These are phyloP conservation scores for Epizoanthus scotinus DNA, from an alignment of 92 coral and sea anemone genomes.

Conservation along the genomic window DNA sequence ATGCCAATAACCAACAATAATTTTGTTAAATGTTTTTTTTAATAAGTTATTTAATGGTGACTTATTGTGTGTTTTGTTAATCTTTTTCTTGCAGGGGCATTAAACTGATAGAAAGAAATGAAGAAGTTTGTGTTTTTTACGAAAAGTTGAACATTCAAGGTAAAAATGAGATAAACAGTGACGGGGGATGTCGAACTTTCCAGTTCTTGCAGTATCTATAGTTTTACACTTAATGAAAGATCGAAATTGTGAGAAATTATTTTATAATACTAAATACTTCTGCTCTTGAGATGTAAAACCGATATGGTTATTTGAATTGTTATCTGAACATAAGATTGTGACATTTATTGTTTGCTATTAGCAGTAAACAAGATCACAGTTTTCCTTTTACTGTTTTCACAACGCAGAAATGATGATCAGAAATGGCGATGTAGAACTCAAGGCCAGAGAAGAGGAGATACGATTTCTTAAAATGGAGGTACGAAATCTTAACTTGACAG, in stretches of 20 bases:
- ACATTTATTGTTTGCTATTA: too few relatives aligned
- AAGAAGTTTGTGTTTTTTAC: constrained; percentile 98
- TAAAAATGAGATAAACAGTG: constrained; percentile 22
- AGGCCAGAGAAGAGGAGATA: constrained; percentile 93
- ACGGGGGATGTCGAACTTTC: too few relatives aligned
- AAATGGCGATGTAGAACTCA: constrained; percentile 94
- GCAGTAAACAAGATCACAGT: background rate
- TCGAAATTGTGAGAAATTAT: background rate
- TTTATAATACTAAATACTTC: background rate
- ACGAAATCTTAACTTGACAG: background rate
- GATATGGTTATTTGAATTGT: background rate
- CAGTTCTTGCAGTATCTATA: too few relatives aligned
- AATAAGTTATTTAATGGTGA: background rate
- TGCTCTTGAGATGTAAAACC: too few relatives aligned
- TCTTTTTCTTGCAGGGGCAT: constrained; percentile 75
- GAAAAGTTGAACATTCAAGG: constrained; percentile 98
- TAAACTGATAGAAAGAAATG: constrained; percentile 92
- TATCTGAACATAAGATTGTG: too few relatives aligned
- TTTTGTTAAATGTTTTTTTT: too few relatives aligned
- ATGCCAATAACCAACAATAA: too few relatives aligned
- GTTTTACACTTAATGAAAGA: background rate
- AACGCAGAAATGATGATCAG: constrained; percentile 89
- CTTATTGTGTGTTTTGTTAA: background rate
- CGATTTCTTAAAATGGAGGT: constrained; percentile 98
- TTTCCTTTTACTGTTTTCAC: background rate